Evolutionary conservation across 53 echinoderm and acorn worm genomes (phyloP), one percentile per base, ranked within the genome.

Genomic region (Patiria pectinifera): DNA sequence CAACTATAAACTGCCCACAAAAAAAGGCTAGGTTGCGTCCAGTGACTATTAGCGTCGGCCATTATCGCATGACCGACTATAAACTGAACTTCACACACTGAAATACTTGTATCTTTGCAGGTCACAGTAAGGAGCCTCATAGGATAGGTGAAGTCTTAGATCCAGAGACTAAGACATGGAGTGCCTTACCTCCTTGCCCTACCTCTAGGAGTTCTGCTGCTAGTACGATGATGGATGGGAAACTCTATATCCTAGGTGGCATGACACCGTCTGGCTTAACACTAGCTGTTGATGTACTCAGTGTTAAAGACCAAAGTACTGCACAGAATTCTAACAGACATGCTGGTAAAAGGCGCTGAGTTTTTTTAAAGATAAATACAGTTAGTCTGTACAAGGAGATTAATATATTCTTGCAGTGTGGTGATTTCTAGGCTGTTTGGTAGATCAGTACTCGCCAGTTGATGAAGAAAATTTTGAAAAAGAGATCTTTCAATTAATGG

Each of bases 161-260:
- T 53, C 91, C 93, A 43, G 95, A 96, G 77, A 92, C 86, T 6
- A 95, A 97, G 79, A 90, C 86, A 11, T 99, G 99, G 99, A 92
- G 77, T 19, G 66, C 91, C 10, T 84, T 96, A 9, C 87, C 87
- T 12, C 89, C 94, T 75, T 95, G 97, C 77, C 95, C 96, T 0
- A 92, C 93, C 22, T 91, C 96, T 6, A 84, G 96, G n/a, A 94
- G 99, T 45, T 96, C 97, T 3, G 92, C 93, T 18, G 91, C 96
- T 22, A 91, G 91, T 48, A 82, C 92, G 75, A 74, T 94, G 78
- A 92, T 94, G 72, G 93, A 96, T 22, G 93, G 91, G 25, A 95
- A 94, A 71, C 87, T 99, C 72, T 77, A 86, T 49, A 87, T 99
- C 62, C 93, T 99, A 22, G 99, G 99, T 11, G 99, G 99, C 11